Conservation (phyloP, 2,113 vertebrate species). For the Formicarius rufipectus region DNA sequence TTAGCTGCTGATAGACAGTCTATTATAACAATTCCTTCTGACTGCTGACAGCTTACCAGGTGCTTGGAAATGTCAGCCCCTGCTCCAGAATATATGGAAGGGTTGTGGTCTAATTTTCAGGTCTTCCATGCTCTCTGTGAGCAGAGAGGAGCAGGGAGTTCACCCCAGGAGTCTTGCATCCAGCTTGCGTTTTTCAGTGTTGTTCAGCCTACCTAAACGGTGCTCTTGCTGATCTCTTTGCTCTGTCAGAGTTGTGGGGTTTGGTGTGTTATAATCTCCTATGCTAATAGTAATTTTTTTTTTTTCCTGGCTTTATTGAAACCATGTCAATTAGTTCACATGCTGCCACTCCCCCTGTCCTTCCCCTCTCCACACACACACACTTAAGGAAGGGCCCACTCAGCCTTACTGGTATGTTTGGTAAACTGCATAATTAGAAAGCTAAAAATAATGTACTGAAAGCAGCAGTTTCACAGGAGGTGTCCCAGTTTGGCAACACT, state of each 20-base stretch:
- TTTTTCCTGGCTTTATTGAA: neutral
- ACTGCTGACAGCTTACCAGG: conserved; percentile 27
- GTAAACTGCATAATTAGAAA: conserved; percentile 25
- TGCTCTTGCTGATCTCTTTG: neutral
- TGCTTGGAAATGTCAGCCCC: conserved; percentile 43
- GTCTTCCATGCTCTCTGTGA: neutral
- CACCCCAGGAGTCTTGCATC: neutral
- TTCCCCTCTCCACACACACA: no score
- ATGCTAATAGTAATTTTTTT: neutral
- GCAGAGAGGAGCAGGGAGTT: neutral
- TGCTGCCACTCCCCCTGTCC: neutral
- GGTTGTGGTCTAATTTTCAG: conserved; percentile 16
- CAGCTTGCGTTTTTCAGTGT: neutral
- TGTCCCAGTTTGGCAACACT: neutral
- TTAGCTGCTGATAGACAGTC: conserved; percentile 19
- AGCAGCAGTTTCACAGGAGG: neutral
- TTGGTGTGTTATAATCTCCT: neutral
- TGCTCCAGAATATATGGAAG: neutral
- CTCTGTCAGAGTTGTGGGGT: neutral
- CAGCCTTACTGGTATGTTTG: conserved; percentile 11
- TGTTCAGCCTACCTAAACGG: neutral
- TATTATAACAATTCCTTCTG: neutral
- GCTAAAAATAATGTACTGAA: neutral
- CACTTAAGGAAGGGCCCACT: neutral
- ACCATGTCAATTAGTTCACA: neutral